Percentiles rank a stretch among this genome's conserved stretches.
These are phyloP conservation scores for Tipula lateralis DNA, from an alignment of 2,888 invertebrate species.

Conservation along the genomic window DNA sequence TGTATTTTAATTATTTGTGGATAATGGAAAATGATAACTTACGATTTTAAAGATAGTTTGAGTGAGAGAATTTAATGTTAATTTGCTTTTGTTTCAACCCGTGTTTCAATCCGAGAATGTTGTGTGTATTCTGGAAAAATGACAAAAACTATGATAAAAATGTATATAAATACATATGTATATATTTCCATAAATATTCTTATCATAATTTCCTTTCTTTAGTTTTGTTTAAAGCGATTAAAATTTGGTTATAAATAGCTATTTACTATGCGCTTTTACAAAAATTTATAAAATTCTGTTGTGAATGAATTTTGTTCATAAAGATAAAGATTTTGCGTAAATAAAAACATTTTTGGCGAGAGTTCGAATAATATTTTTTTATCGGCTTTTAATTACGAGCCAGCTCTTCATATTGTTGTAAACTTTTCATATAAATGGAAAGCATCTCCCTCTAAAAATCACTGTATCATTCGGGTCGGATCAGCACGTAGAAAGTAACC, in stretches of 20 bases:
- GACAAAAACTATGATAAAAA: not conserved
- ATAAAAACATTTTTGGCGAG: too few species aligned
- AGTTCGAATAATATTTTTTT: too few species aligned
- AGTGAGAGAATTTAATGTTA: not conserved
- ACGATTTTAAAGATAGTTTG: not conserved
- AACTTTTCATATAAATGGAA: too few species aligned
- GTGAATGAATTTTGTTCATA: too few species aligned
- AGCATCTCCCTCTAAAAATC: too few species aligned
- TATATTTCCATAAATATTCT: not conserved
- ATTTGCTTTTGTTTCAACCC: not conserved
- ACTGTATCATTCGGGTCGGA: too few species aligned
- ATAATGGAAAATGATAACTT: not conserved
- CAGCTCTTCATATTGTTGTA: too few species aligned
- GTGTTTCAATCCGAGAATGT: not conserved
- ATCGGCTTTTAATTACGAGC: too few species aligned
- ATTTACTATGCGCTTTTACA: not conserved
- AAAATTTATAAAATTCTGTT: too few species aligned
- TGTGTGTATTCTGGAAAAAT: not conserved
- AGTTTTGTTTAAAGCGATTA: not conserved
- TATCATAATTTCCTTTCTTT: not conserved
- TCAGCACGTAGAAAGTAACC: too few species aligned
- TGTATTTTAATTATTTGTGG: not conserved
- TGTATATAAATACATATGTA: not conserved
- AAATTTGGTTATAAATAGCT: not conserved
- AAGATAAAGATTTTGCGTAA: too few species aligned